phyloP scores from a whole-genome alignment of 2,113 vertebrate species.

The Antechinus stuartii region DNA sequence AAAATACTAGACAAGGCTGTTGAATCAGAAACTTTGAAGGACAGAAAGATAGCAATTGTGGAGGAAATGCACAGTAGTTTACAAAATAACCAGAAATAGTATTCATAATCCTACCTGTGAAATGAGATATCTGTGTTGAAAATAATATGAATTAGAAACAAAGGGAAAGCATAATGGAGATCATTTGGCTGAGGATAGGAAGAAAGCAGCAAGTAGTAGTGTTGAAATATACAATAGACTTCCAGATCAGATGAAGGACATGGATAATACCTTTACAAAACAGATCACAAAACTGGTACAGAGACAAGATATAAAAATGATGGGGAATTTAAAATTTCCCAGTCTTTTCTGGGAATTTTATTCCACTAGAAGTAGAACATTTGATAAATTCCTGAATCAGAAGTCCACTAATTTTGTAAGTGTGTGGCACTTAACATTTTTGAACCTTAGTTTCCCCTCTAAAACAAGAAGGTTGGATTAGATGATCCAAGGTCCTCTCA shows the following conservation, averaged over 20 bases:
- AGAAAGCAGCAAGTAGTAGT: not conserved
- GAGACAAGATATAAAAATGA: not conserved
- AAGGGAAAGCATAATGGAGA: not conserved
- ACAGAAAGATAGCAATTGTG: not conserved
- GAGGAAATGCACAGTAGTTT: not conserved
- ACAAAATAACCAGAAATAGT: not conserved
- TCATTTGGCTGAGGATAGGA: not conserved
- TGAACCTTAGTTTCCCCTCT: not conserved
- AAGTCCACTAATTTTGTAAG: not conserved
- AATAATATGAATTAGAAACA: not conserved
- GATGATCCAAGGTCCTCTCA: not conserved
- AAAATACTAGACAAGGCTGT: not conserved
- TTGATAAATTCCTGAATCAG: not conserved
- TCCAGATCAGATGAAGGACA: not conserved
- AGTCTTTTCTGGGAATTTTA: not conserved
- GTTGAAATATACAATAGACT: not conserved
- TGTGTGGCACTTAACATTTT: not conserved
- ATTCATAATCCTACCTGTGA: not conserved
- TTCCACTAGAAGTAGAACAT: not conserved
- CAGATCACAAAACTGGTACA: not conserved
- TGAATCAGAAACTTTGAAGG: not conserved
- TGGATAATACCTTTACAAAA: not conserved
- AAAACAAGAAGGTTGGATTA: not conserved
- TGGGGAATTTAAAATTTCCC: not conserved
- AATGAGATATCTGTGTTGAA: not conserved